Base-by-base conservation (phyloP, 2,888 invertebrate species). In the Thecophora atra region DNA sequence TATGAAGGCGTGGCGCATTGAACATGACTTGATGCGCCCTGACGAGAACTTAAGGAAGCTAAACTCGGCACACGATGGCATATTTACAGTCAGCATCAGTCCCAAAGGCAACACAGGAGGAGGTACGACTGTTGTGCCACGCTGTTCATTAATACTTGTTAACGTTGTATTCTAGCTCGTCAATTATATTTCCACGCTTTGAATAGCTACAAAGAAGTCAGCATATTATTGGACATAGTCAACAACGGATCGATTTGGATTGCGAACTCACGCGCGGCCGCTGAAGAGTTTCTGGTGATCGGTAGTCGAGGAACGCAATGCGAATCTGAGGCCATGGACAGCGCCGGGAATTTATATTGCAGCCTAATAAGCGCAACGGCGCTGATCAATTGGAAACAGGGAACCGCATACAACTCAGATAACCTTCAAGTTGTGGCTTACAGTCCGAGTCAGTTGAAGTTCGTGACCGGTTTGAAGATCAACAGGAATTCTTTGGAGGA, bases 331-430 rank as follows among this genome's bases (percentile, higher is more conserved):
- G 93, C 91, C 0, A 91, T 93, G 84, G 82, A 83, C 44, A 78
- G 81, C 19, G 75, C 78, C 3, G 85, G 85, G 0, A 78, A 81
- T 60, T 24, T 84, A 8, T 76, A 82, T 13, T 94, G 92, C 80
- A 93, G 93, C 0, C 81, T 91, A 4, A 88, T 92, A 86, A 88
- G 90, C 0, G 91, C 92, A 0, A 89, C 91, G 5, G 89, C 91
- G 30, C 87, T 95, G 30, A 90, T 89, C 79, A 93, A 92, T 77
- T 94, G 94, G 93, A 92, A 94, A 81, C 90, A 90, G 1, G 88
- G 86, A 0, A 89, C 89, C 0, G 88, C 90, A 17, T 94, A 90
- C 79, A 88, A 88, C 0, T 79, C 76, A 0, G 87, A 88, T 66
- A 90, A 90, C 82, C 88, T 91, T 37, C 87, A 89, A 72, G 80